A percentile compares a stretch with the other conserved stretches of the same genome.
Conservation (phyloP, 2,888 invertebrate genomes). For the Diplolepis rosae region DNA sequence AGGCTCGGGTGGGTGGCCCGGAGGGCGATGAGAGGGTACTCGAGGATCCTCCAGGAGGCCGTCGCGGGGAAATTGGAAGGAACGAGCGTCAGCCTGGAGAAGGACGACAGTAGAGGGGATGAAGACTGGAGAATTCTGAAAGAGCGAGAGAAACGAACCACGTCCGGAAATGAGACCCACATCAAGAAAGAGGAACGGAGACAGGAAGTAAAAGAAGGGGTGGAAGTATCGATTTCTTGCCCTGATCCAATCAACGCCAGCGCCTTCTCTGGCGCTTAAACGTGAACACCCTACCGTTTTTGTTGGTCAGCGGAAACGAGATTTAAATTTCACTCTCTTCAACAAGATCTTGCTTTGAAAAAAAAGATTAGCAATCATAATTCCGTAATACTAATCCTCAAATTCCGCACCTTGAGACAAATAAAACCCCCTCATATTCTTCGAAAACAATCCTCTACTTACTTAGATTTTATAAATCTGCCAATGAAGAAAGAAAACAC, state of each 20-base stretch:
- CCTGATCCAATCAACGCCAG: constrained; percentile 72
- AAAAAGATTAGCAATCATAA: too few species aligned
- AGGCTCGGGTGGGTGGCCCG: constrained; percentile 70
- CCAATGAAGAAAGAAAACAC: too few species aligned
- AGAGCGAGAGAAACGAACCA: constrained; percentile 39
- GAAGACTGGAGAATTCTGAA: constrained; percentile 41
- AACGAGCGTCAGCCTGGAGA: constrained; percentile 47
- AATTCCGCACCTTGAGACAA: too few species aligned
- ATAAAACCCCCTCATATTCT: too few species aligned
- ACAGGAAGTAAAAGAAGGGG: constrained; percentile 42
- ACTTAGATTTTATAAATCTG: too few species aligned
- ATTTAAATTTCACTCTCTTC: constrained; percentile 4
- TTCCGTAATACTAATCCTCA: too few species aligned
- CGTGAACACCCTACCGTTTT: constrained; percentile 43
- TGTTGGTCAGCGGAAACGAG: constrained; percentile 30
- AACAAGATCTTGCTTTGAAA: too few species aligned
- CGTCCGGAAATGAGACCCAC: constrained; percentile 38
- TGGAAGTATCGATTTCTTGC: constrained; percentile 70
- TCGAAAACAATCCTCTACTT: too few species aligned
- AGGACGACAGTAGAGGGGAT: constrained; percentile 38
- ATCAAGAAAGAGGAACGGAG: constrained; percentile 47
- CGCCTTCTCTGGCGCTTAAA: constrained; percentile 67
- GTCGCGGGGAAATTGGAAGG: constrained; percentile 71
- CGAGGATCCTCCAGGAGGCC: constrained; percentile 72
- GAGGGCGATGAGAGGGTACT: constrained; percentile 71